Conservation (phyloP, 2,113 vertebrate species). For the Sander lucioperca region DNA sequence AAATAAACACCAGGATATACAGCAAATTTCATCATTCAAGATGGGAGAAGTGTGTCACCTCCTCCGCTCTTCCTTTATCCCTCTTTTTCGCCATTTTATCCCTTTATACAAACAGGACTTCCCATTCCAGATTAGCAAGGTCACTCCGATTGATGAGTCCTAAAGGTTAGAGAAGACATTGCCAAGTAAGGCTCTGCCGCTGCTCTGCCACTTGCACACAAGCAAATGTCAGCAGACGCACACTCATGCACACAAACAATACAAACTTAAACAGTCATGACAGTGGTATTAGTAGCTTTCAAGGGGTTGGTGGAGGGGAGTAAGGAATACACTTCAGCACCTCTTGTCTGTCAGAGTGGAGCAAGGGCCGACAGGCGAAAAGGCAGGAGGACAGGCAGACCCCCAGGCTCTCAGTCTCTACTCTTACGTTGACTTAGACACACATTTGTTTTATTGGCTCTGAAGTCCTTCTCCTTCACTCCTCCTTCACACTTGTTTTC, state of each 20-base stretch:
- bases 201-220: neutral
- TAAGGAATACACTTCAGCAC: conserved; percentile 69
- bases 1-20: conserved; percentile 57
- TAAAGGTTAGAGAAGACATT: conserved; percentile 15
- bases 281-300: conserved; percentile 73
- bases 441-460: conserved; percentile 74
- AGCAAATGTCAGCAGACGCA: conserved; percentile 41
- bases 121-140: conserved; percentile 53
- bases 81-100: conserved; percentile 30
- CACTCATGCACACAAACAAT: conserved; percentile 27
- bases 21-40: conserved; percentile 53
- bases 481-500: conserved; percentile 77
- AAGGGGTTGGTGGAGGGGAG: conserved; percentile 54
- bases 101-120: conserved; percentile 54
- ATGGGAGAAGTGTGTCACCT: conserved; percentile 47
- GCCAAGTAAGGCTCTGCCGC: neutral
- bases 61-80: conserved; percentile 56
- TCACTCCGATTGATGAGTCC: conserved; percentile 43
- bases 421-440: conserved; percentile 63
- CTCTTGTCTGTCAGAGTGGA: conserved; percentile 62
- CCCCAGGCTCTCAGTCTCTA: conserved; percentile 53
- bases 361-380: conserved; percentile 37
- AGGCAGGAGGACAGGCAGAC: conserved; percentile 48
- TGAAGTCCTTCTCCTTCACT: conserved; percentile 75
- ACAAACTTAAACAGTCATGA: conserved; percentile 66